These are phyloP conservation scores for Periophthalmodon schlosseri DNA, from an alignment of 2,113 vertebrate species.

Conservation along the genomic window DNA sequence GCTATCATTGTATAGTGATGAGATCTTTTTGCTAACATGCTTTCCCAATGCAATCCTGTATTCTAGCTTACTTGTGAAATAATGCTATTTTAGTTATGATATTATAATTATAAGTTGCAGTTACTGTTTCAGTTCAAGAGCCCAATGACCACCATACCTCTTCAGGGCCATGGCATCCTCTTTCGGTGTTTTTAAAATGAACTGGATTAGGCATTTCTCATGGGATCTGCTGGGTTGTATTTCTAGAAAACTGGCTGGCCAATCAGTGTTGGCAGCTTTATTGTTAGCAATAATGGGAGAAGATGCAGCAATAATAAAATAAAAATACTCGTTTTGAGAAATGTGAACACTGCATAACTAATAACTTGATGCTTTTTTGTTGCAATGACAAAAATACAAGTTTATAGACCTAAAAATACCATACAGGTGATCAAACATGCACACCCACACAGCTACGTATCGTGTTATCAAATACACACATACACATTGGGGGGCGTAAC, in stretches of 20 bases:
- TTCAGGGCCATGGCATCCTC: slow-evolving; percentile 41
- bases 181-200: slow-evolving; percentile 42
- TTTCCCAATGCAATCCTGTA: not conserved
- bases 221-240: not conserved
- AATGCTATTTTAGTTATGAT: not conserved
- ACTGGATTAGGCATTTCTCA: slow-evolving; percentile 33
- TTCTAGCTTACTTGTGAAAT: not conserved
- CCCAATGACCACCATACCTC: slow-evolving; percentile 38
- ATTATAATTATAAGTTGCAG: not conserved
- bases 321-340: too few relatives aligned
- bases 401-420: slow-evolving; percentile 9
- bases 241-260: slow-evolving; percentile 9
- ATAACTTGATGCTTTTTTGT: not conserved
- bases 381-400: not conserved
- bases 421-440: not conserved
- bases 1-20: too few relatives aligned
- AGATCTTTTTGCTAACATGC: too few relatives aligned
- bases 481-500: not conserved
- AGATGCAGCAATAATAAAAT: not conserved
- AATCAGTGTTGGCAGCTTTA: not conserved
- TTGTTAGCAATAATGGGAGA: not conserved
- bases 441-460: not conserved
- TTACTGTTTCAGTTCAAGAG: not conserved
- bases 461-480: not conserved
- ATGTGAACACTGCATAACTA: too few relatives aligned